Conservation (phyloP, 2,113 vertebrate genomes). For the Mastomys natalensis region DNA sequence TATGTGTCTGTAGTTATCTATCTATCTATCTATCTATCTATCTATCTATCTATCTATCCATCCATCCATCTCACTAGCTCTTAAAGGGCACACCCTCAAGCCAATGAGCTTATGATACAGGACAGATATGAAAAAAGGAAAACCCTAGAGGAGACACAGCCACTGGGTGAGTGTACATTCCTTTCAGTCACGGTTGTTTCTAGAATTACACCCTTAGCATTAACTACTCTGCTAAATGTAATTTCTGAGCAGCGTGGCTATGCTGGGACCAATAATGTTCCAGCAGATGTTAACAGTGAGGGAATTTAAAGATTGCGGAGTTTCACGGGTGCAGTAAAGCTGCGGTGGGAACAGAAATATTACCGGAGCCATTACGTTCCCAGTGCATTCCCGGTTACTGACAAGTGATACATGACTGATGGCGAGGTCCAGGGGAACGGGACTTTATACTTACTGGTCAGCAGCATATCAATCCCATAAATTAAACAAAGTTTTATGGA, state of each 20-base stretch:
- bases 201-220: slow-evolving; percentile 89
- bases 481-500: slow-evolving; percentile 91
- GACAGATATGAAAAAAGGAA: slow-evolving; percentile 44
- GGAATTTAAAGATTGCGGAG: slow-evolving; percentile 97
- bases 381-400: slow-evolving; percentile 88
- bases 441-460: slow-evolving; percentile 92
- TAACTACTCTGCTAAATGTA: slow-evolving; percentile 91
- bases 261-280: slow-evolving; percentile 97
- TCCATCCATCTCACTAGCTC: not conserved
- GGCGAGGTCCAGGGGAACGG: slow-evolving; percentile 88
- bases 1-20: not conserved
- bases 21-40: not conserved
- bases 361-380: slow-evolving; percentile 93
- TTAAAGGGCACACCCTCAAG: slow-evolving; percentile 21
- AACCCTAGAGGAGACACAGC: slow-evolving; percentile 59
- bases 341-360: slow-evolving; percentile 94
- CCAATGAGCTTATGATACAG: slow-evolving; percentile 34
- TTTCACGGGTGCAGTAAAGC: slow-evolving; percentile 96
- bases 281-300: slow-evolving; percentile 99
- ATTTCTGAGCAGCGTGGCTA: slow-evolving; percentile 92
- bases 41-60: not conserved
- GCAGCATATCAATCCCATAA: slow-evolving; percentile 91
- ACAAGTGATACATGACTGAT: slow-evolving; percentile 90
- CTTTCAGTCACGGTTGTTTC: slow-evolving; percentile 87
- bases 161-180: slow-evolving; percentile 72